Conservation (phyloP, 1,140 invertebrate genomes). For the Octopus sinensis region DNA sequence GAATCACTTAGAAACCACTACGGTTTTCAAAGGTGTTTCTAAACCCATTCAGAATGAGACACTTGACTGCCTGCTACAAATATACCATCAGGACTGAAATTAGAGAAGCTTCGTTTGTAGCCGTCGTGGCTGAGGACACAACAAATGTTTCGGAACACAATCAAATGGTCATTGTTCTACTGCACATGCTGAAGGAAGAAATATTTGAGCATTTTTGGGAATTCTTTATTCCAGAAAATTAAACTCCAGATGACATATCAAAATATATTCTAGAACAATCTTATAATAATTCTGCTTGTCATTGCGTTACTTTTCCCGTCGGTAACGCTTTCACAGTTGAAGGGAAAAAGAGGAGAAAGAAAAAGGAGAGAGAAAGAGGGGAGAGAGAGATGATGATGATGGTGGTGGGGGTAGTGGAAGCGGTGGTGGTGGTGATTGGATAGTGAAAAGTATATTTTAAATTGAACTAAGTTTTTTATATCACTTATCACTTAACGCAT, state of each 20-base stretch:
- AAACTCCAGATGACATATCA: background rate
- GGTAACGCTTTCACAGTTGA: no score
- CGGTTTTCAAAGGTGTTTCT: background rate
- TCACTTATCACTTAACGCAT: no score
- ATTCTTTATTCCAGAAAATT: background rate
- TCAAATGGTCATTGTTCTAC: background rate
- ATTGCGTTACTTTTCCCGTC: no score
- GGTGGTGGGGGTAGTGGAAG: no score
- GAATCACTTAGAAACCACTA: background rate
- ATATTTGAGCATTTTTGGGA: no score
- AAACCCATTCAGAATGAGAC: background rate
- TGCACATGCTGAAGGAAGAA: background rate
- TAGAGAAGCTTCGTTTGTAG: background rate
- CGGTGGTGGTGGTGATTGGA: no score
- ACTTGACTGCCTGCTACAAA: background rate
- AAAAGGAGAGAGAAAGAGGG: no score
- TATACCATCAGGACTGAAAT: background rate
- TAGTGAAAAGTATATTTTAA: no score
- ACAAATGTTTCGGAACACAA: background rate
- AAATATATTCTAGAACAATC: slow-evolving; percentile 1
- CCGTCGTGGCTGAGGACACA: background rate
- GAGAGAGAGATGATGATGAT: no score
- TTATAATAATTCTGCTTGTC: no score
- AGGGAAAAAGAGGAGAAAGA: no score
- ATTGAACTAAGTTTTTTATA: no score